phyloP scores from a whole-genome alignment of 2,888 invertebrate species.

The Phyllotreta cruciferae region DNA sequence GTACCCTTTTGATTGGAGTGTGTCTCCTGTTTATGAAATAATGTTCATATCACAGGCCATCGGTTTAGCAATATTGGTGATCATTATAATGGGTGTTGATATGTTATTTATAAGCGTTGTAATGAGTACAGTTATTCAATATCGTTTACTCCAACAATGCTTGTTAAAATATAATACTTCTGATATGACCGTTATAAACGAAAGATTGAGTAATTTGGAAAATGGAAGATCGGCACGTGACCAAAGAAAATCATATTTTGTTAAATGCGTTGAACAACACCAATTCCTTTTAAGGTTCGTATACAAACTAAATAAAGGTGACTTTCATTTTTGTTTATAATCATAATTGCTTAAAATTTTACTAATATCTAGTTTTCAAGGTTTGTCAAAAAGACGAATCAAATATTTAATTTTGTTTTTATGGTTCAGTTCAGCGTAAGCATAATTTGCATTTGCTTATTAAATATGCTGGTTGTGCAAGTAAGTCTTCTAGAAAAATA shows the following conservation, averaged over 20 bases:
- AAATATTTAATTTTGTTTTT: not conserved
- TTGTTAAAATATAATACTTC: too few species aligned
- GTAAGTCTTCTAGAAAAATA: not conserved
- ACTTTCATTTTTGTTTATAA: too few species aligned
- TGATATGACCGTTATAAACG: too few species aligned
- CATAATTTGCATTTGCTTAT: not conserved
- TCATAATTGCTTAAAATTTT: too few species aligned
- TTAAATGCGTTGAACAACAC: too few species aligned
- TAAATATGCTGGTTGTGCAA: not conserved
- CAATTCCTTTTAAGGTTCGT: slow-evolving; percentile 5
- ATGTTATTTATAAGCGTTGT: not conserved
- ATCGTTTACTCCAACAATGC: too few species aligned
- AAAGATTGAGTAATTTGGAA: too few species aligned
- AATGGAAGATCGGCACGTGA: too few species aligned
- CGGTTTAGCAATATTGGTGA: not conserved
- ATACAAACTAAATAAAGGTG: too few species aligned
- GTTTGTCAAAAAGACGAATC: not conserved
- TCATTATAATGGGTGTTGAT: not conserved
- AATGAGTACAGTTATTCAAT: too few species aligned
- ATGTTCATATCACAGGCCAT: not conserved
- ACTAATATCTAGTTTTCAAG: not conserved
- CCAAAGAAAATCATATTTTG: too few species aligned
- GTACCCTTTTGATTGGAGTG: slow-evolving; percentile 6
- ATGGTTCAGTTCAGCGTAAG: not conserved
- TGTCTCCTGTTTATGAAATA: not conserved